Evolutionary conservation across 2,797 vertebrate species (phyloP).

Genomic region (Mycteria americana): DNA sequence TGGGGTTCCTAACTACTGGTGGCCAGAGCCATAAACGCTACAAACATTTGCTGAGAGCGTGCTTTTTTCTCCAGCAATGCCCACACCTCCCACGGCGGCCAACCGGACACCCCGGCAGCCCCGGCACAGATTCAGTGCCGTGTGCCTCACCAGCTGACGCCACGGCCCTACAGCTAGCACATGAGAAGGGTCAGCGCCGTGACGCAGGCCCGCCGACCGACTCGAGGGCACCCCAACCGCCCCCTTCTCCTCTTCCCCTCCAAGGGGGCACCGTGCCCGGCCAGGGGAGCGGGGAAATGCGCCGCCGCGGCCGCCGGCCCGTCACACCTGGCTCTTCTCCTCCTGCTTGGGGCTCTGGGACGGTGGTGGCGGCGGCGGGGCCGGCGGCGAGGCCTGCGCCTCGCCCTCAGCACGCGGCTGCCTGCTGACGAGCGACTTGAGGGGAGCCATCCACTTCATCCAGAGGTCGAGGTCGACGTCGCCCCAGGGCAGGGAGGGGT

Average conservation of each 20-base stretch:
- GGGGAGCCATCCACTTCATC: constrained; percentile 68
- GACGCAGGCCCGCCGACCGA: fast-evolving
- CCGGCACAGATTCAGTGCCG: not conserved
- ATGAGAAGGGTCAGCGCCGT: fast-evolving
- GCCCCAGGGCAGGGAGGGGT: constrained; percentile 59
- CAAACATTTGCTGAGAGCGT: not conserved
- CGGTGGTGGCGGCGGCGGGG: not conserved
- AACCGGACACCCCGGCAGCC: fast-evolving
- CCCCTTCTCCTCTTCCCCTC: not conserved
- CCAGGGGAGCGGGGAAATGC: not conserved
- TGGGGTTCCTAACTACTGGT: not conserved
- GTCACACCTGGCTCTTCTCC: constrained; percentile 65
- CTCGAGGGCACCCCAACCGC: not conserved
- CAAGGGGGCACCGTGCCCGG: not conserved
- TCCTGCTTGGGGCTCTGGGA: constrained; percentile 44
- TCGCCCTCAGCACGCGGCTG: not conserved
- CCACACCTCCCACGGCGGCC: not conserved
- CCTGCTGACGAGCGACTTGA: constrained; percentile 51
- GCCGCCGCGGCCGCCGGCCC: not conserved
- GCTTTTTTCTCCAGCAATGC: not conserved
- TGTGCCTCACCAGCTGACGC: fast-evolving
- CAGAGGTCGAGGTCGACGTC: constrained; percentile 66
- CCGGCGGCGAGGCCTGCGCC: not conserved
- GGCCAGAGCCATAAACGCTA: not conserved
- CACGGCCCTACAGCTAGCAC: fast-evolving